Evolutionary conservation across 2,888 invertebrate species (phyloP), one percentile per base, ranked within the genome.

Genomic region (Diarsia rubi): DNA sequence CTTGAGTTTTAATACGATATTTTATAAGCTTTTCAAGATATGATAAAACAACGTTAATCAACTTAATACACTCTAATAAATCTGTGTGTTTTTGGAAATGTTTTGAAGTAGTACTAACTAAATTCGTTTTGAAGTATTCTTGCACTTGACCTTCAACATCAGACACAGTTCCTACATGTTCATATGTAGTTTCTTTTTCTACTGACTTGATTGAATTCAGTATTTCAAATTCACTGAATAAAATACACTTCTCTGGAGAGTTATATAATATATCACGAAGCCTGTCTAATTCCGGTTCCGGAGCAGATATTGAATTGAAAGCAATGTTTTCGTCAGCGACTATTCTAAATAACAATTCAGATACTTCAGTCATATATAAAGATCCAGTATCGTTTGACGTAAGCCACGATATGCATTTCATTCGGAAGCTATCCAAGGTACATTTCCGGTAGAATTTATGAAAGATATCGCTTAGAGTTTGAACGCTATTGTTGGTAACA

Each of bases 181-280:
- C 86, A 27, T 71, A 70, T 19, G 45, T 54, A 66, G 71, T 82
- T 76, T 71, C 73, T 31, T 79, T 47, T n/a, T 24, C 63, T 21
- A 42, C 12, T 49, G 69, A n/a, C 45, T 62, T 49, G 45, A 69
- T 82, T 52, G 78, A 52, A 69, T 91, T 78, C 19, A 92, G 88
- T 52, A 90, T 82, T 90, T 95, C 93, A 82, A 96, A 96, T 85
- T 94, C 94, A 82, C 92, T 93, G 66, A 94, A 95, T 71, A 96
- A 86, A 73, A 95, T 93, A 80, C 91, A 91, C 77, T 90, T 92
- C 62, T 95, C 95, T 37, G 89, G 88, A 4, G 91, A 91, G 79
- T 91, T 83, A 79, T 94, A 95, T 75, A 96, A 78, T 65, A 89
- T 87, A 57, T 93, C 87, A 77, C 91, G 92, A 62, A 94, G 82